A percentile compares a stretch with the other conserved stretches of the same genome.
These are phyloP conservation scores for Leptarthrus brevirostris DNA, from an alignment of 2,888 invertebrate genomes.

Conservation along the genomic window DNA sequence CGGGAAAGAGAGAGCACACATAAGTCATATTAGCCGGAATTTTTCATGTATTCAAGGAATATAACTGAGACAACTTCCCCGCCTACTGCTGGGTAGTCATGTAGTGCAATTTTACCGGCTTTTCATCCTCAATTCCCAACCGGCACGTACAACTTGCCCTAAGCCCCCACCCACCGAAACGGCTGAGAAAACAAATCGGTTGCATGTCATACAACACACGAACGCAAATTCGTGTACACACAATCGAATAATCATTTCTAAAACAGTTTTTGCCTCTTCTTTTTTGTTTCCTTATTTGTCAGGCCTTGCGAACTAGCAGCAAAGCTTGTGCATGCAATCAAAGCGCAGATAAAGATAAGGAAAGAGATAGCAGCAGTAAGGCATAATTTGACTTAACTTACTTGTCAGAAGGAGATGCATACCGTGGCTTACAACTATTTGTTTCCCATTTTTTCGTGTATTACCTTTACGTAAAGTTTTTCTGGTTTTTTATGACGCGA, in stretches of 20 bases:
- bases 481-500: neutral
- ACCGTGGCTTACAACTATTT: slow-evolving; percentile 17
- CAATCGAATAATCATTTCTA: slow-evolving; percentile 45
- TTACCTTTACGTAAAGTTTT: neutral
- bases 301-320: neutral
- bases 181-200: slow-evolving; percentile 50
- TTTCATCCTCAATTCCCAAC: slow-evolving; percentile 31
- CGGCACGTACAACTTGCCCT: slow-evolving; percentile 18
- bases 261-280: slow-evolving; percentile 9
- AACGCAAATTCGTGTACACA: slow-evolving; percentile 38
- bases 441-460: slow-evolving; percentile 36
- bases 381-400: neutral
- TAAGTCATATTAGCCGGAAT: slow-evolving; percentile 5
- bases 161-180: slow-evolving; percentile 42
- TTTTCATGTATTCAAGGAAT: slow-evolving; percentile 32
- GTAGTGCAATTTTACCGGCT: slow-evolving; percentile 42
- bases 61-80: slow-evolving; percentile 26
- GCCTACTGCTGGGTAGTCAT: slow-evolving; percentile 27
- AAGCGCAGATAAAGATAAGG: no score
- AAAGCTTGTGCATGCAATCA: neutral
- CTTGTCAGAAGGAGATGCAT: slow-evolving; percentile 16
- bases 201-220: slow-evolving; percentile 52
- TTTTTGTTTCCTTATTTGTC: slow-evolving; percentile 25
- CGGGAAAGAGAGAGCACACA: neutral
- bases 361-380: slow-evolving; percentile 4